phyloP scores from a whole-genome alignment of 1,140 invertebrate species.

The Nephotettix cincticeps region DNA sequence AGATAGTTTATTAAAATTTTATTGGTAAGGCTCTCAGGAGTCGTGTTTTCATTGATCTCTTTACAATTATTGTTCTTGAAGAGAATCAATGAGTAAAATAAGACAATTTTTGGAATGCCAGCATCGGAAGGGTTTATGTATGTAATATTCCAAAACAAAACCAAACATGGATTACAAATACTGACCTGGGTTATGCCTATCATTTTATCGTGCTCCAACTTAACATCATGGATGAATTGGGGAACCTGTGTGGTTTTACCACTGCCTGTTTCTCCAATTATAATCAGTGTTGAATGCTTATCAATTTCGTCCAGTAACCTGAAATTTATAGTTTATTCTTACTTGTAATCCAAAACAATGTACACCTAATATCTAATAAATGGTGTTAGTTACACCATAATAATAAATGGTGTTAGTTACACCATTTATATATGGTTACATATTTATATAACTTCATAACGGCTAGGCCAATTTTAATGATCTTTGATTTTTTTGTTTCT shows the following conservation, averaged over 20 bases:
- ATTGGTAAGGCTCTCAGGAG: no score
- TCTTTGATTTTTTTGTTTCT: no score
- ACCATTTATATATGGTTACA: not conserved
- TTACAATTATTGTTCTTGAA: no score
- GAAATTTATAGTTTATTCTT: conserved; percentile 18
- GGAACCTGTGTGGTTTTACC: conserved; percentile 93
- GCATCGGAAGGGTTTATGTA: no score
- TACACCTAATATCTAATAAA: not conserved
- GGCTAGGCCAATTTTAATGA: no score
- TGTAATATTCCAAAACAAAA: no score
- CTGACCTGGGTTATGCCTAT: conserved; percentile 75
- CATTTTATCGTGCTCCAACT: conserved; percentile 55
- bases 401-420: not conserved
- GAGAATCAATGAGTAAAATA: no score
- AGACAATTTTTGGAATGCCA: no score
- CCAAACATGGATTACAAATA: no score
- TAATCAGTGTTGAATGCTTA: conserved; percentile 62
- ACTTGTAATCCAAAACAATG: not conserved
- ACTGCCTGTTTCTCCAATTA: conserved; percentile 88
- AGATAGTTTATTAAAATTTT: no score
- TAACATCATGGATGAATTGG: conserved; percentile 66
- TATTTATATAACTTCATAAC: not conserved
- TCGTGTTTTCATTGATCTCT: no score
- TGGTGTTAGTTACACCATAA: not conserved
- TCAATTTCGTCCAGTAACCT: conserved; percentile 58